These are phyloP conservation scores for Ataeniobius toweri DNA, from an alignment of 2,797 vertebrate genomes.

Conservation along the genomic window DNA sequence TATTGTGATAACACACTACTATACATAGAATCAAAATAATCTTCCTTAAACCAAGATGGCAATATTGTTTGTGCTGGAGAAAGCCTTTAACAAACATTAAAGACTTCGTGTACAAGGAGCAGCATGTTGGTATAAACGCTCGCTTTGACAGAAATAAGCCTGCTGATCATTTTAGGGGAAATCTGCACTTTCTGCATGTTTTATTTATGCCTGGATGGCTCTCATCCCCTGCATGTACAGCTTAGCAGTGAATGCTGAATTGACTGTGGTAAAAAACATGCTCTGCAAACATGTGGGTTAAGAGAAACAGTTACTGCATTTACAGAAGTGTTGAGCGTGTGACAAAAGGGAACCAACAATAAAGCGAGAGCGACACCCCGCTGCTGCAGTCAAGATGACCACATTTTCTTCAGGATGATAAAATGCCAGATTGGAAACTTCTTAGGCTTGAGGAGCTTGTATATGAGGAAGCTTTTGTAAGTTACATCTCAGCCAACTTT, in stretches of 20 bases:
- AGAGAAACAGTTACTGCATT: not conserved
- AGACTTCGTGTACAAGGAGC: no score
- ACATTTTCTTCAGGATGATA: constrained; percentile 1
- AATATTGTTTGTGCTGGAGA: constrained; percentile 15
- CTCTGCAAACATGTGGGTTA: not conserved
- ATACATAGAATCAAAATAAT: constrained; percentile 30
- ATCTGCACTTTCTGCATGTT: not conserved
- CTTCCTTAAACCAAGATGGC: constrained; percentile 26
- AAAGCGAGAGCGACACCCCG: not conserved
- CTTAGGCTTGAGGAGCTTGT: not conserved
- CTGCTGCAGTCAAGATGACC: not conserved
- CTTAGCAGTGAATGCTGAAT: not conserved
- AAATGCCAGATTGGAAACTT: not conserved
- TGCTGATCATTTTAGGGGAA: not conserved
- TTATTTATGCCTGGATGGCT: not conserved
- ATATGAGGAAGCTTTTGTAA: not conserved
- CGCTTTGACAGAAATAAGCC: not conserved
- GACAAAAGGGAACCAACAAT: not conserved
- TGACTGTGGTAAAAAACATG: not conserved
- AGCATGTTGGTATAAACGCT: not conserved
- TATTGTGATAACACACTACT: not conserved
- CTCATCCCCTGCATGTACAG: not conserved
- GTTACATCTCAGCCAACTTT: not conserved
- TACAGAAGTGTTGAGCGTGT: not conserved
- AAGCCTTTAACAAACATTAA: not conserved